Conservation (phyloP, 2,797 vertebrate species). For the Limosa lapponica region DNA sequence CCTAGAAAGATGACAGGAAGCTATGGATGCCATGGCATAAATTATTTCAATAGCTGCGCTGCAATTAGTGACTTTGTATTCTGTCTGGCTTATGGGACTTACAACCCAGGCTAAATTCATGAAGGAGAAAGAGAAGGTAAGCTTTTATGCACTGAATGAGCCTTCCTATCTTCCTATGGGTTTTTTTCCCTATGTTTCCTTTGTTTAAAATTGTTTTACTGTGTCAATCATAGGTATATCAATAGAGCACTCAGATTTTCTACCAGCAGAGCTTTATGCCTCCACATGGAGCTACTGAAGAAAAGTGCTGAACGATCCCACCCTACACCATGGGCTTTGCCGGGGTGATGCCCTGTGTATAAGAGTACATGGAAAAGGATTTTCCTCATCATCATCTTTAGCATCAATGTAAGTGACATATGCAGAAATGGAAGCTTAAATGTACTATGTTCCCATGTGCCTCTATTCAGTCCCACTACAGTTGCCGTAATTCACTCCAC, state of each 20-base stretch:
- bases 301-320: neutral
- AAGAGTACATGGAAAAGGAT: neutral
- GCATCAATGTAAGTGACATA: constrained; percentile 55
- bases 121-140: neutral
- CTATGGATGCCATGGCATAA: neutral
- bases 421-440: constrained; percentile 55
- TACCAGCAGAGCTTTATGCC: neutral
- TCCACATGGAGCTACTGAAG: neutral
- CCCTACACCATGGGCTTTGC: neutral
- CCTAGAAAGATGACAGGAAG: constrained; percentile 42
- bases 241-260: neutral
- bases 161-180: neutral
- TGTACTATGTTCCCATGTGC: constrained; percentile 18
- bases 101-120: neutral
- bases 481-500: constrained; percentile 71
- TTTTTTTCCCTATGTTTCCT: neutral
- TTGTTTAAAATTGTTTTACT: neutral
- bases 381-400: constrained; percentile 41
- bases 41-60: neutral
- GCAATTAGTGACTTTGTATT: constrained; percentile 10
- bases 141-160: neutral
- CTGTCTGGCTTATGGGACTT: neutral
- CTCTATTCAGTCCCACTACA: constrained; percentile 46
- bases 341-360: neutral
- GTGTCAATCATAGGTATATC: neutral